A percentile compares a stretch with the other conserved stretches of the same genome.
Conservation (phyloP, 2,888 invertebrate species). For the Phortica okadai region DNA sequence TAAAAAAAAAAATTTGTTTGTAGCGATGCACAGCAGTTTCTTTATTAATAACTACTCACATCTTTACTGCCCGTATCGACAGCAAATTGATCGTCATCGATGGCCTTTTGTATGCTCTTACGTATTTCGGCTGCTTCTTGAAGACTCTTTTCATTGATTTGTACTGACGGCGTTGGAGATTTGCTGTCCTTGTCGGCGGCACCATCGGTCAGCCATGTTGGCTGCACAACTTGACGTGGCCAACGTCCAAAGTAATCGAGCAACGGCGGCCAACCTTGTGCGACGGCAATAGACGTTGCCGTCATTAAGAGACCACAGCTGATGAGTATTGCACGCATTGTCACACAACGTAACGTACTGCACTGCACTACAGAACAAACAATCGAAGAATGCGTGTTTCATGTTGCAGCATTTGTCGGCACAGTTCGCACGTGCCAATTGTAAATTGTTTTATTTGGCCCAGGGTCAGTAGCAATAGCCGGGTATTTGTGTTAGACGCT, state of each 20-base stretch:
- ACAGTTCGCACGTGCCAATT: too few relatives aligned
- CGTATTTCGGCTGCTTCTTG: conserved; percentile 60
- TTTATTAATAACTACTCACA: conserved; percentile 45
- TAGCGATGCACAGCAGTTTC: too few relatives aligned
- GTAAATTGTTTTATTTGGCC: too few relatives aligned
- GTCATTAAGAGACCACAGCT: not conserved
- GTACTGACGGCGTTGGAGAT: conserved; percentile 43
- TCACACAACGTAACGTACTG: too few relatives aligned
- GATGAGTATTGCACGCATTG: not conserved
- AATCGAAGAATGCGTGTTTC: not conserved
- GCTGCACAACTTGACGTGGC: conserved; percentile 62
- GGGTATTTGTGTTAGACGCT: too few relatives aligned
- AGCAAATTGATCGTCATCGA: conserved; percentile 58
- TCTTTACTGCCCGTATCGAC: conserved; percentile 54
- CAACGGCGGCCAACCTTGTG: not conserved
- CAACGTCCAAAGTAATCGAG: not conserved
- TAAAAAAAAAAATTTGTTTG: too few relatives aligned
- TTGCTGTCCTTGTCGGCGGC: not conserved
- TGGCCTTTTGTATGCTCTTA: conserved; percentile 59
- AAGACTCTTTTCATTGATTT: conserved; percentile 56
- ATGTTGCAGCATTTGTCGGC: not conserved
- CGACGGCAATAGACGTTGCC: conserved; percentile 4
- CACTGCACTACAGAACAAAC: too few relatives aligned
- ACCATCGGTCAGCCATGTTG: conserved; percentile 54
- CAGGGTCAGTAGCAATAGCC: too few relatives aligned